Evolutionary conservation across 2,113 vertebrate genomes (phyloP).

Genomic region (Neogale vison): DNA sequence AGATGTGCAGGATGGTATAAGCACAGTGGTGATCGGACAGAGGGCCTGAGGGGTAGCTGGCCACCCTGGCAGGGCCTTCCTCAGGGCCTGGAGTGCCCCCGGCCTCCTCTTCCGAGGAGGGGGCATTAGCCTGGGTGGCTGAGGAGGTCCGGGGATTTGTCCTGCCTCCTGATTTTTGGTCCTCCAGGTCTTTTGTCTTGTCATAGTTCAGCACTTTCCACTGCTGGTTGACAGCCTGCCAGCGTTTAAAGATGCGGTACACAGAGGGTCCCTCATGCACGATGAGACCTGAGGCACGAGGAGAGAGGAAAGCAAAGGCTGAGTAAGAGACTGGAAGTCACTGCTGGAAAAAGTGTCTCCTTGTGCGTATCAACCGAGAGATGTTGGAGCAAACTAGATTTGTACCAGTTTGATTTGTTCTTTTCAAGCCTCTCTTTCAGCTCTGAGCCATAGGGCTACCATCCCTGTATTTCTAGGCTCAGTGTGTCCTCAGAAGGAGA

Average conservation of each 20-base stretch:
- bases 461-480: not conserved
- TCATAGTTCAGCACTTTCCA: conserved; percentile 99
- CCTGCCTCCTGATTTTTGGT: conserved; percentile 90
- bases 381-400: not conserved
- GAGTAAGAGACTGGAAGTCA: not conserved
- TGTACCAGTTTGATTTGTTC: not conserved
- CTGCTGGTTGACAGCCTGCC: conserved; percentile 99
- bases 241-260: conserved; percentile 98
- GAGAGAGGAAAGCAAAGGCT: not conserved
- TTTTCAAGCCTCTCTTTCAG: not conserved
- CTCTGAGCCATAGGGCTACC: not conserved
- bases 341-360: not conserved
- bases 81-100: conserved; percentile 52
- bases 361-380: accelerated
- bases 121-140: conserved; percentile 87
- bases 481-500: not conserved
- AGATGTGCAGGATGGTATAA: conserved; percentile 97
- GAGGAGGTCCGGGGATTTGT: conserved; percentile 90
- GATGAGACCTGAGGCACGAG: conserved; percentile 90
- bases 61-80: conserved; percentile 82
- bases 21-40: conserved; percentile 97
- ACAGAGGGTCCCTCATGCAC: conserved; percentile 98
- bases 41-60: conserved; percentile 84
- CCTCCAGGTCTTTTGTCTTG: conserved; percentile 94
- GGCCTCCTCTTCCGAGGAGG: conserved; percentile 55